These are phyloP conservation scores for Heterodera carotae DNA, from an alignment of 1,140 invertebrate species.

Conservation along the genomic window DNA sequence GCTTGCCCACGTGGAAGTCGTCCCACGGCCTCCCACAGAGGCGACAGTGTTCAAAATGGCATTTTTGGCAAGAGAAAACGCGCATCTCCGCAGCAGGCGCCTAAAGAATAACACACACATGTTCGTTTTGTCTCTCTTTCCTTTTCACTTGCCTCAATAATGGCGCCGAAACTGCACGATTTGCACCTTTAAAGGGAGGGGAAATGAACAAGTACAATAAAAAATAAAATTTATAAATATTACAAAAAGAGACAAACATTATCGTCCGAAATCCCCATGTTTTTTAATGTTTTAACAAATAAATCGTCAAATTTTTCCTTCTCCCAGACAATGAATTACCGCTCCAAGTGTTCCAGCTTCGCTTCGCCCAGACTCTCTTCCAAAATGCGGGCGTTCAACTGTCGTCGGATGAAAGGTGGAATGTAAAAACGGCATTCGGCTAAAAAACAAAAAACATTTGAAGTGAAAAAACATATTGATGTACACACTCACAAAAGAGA, in stretches of 20 bases:
- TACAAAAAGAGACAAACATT: too few relatives aligned
- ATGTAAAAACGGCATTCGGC: slow-evolving; percentile 39
- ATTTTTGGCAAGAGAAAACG: slow-evolving; percentile 45
- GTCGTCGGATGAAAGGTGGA: slow-evolving; percentile 30
- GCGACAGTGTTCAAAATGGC: slow-evolving; percentile 33
- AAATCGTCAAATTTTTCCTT: not conserved
- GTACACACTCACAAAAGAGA: slow-evolving; percentile 43
- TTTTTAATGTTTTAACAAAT: too few relatives aligned
- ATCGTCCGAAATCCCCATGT: too few relatives aligned
- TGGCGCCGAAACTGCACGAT: slow-evolving; percentile 43
- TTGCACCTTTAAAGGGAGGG: slow-evolving; percentile 31
- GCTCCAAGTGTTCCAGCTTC: slow-evolving; percentile 33
- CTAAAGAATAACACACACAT: not conserved
- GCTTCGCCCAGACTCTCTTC: slow-evolving; percentile 43
- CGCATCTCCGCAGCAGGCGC: slow-evolving; percentile 22
- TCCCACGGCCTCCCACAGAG: slow-evolving; percentile 40
- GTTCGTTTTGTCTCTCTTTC: too few relatives aligned
- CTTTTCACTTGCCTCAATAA: slow-evolving; percentile 26
- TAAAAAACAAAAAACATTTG: slow-evolving; percentile 14
- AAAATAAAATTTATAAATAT: too few relatives aligned
- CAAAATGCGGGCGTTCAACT: slow-evolving; percentile 40
- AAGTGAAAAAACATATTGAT: too few relatives aligned
- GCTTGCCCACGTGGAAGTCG: slow-evolving; percentile 41
- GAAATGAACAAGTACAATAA: too few relatives aligned
- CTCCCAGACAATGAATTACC: slow-evolving; percentile 4